phyloP scores from a whole-genome alignment of 2,113 vertebrate species.

The Ceyx cyanopectus region DNA sequence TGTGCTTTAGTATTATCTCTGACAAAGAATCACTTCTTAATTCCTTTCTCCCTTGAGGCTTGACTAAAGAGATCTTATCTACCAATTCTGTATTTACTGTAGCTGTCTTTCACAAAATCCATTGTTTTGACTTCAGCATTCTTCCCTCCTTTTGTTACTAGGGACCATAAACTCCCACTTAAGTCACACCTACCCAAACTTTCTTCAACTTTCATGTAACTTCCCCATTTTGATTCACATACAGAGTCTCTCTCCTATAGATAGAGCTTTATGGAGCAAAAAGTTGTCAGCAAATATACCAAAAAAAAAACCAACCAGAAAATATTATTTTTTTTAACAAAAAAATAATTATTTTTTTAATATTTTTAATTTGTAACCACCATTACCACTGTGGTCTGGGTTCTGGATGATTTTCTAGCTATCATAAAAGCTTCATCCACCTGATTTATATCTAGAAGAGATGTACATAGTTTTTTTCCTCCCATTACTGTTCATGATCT shows the following conservation, averaged over 20 bases:
- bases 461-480: neutral
- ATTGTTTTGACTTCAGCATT: constrained; percentile 28
- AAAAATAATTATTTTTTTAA: too few relatives aligned
- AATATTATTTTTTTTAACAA: neutral
- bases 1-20: constrained; percentile 42
- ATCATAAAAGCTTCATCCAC: neutral
- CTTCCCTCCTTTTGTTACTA: constrained; percentile 29
- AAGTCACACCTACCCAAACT: neutral
- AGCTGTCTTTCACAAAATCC: constrained; percentile 19
- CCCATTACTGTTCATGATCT: neutral
- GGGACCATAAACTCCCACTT: constrained; percentile 21
- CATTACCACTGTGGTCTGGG: neutral
- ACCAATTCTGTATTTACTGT: constrained; percentile 20
- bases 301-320: neutral
- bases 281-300: neutral
- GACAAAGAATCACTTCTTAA: constrained; percentile 56
- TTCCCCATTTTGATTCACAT: neutral
- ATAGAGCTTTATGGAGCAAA: neutral
- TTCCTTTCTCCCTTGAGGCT: constrained; percentile 42
- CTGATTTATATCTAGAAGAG: neutral
- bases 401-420: neutral
- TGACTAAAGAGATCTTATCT: constrained; percentile 56
- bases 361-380: neutral
- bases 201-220: neutral
- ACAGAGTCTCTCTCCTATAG: neutral